Base-by-base conservation (phyloP, 2,888 invertebrate species). In the Rhagium mordax region DNA sequence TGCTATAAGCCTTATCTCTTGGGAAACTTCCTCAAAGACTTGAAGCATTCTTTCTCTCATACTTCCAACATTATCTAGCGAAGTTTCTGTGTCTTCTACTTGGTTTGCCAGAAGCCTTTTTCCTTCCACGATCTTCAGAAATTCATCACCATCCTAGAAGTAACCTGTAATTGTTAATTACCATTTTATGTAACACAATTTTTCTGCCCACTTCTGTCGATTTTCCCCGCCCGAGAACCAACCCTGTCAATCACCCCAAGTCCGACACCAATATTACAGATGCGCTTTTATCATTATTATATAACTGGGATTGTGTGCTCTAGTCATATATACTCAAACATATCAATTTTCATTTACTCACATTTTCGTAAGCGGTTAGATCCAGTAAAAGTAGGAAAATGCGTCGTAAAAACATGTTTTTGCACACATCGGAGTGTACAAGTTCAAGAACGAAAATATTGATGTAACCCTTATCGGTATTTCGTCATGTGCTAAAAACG, bases 281-380 rank as follows among this genome's bases (percentile, higher is more conserved):
- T 59, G 33, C 59, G 33, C 16, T 59, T 18, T 15, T 29, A 59
- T 33, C 15, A 59, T 59, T 59, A 59, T 59, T 59, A 16, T 59
- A 29, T 59, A 29, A 29, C 59, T 8, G 8, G 13, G 7, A 33
- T 51, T 24, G 61, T 51, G 33, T 27, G 18, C 27, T 27, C 6
- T 59, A 29, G 33, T 6, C 10, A 33, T 33, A 59, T 24, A 33
- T 27, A 24, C 27, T n/a, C 53, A 65, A 55, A 55, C 53, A 65
- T 65, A 59, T 59, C 53, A 53, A 29, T 51, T 53, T 65, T 53
- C 53, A 53, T 65, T n/a, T n/a, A 65, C 33, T 65, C 65, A 65
- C 65, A 65, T 53, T 53, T 65, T 53, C 20, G 1, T 53, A 65
- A 65, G 65, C 65, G 5, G 65, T 33, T 65, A 16, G 33, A 65